Base-by-base conservation (phyloP, 2,797 vertebrate genomes). In the Pseudocheirus occidentalis region DNA sequence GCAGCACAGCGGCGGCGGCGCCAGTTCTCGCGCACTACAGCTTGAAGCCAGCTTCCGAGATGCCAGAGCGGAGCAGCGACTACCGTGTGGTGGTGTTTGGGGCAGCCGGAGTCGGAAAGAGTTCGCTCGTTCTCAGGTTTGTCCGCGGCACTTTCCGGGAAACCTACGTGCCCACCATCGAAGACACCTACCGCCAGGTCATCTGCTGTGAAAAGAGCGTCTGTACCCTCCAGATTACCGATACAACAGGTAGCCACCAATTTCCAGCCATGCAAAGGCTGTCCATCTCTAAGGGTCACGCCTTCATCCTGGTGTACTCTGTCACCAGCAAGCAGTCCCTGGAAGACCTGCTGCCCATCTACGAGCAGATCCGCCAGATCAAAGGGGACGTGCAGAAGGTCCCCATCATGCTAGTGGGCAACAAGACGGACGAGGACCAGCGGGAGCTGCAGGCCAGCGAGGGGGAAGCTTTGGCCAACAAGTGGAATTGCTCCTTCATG, bases 401-500 rank as follows among this genome's bases (percentile, higher is more conserved):
- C 93, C 98, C 98, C 0, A 97, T 99, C 1, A 98, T 99, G 98
- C 16, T 99, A 95, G 98, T 98, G 31, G 98, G 98, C 12, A 98
- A 98, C 96, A 98, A 99, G 92, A 98, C 98, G 0, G 98, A 98
- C 0, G 98, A 98, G 56, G 50, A 94, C 10, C 96, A 97, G 91
- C 95, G 98, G 53, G 98, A 99, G 96, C 97, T 98, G 96, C 94
- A 97, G 24, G 94, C 97, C 55, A 97, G 97, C 0, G 98, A 99
- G 57, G 98, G 98, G 31, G 98, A 98, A 24, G 98, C 98, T 0
- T 91, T 98, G 13, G 98, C 98, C 92, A 96, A 95, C 91, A 98
- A 98, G 95, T 99, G 98, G 98, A 98, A 98, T 81, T 99, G 98
- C 91, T 97, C 98, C 95, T 99, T 99, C 91, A 97, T 98, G 98